Percentiles rank a stretch among this genome's conserved stretches.
Conservation (phyloP, 2,888 invertebrate species). For the Phragmatobia fuliginosa region DNA sequence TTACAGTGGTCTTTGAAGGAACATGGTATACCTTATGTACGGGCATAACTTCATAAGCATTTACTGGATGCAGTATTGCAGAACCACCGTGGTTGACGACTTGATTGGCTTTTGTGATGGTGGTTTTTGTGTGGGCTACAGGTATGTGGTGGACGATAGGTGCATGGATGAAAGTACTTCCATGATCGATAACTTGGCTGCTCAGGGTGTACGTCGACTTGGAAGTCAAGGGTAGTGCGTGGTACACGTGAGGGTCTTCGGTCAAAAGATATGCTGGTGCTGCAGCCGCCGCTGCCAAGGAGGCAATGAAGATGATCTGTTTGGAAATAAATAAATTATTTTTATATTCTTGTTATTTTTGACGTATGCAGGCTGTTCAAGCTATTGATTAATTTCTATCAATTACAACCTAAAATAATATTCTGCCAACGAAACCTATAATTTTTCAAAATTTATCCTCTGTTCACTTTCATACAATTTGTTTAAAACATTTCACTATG, state of each 20-base stretch:
- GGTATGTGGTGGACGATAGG: constrained; percentile 33
- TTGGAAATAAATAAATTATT: constrained; percentile 5
- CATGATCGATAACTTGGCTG: constrained; percentile 67
- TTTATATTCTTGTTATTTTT: neutral
- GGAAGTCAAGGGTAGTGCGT: constrained; percentile 50
- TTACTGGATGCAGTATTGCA: constrained; percentile 56
- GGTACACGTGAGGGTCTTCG: constrained; percentile 57
- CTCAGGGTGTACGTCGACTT: constrained; percentile 67
- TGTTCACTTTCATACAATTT: neutral
- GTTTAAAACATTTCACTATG: neutral
- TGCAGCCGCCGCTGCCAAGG: constrained; percentile 64
- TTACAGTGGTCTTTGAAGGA: constrained; percentile 61
- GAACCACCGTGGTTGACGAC: constrained; percentile 68
- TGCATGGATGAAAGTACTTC: constrained; percentile 62
- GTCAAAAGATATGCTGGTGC: constrained; percentile 61
- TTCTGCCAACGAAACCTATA: neutral
- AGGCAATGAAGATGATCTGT: constrained; percentile 55
- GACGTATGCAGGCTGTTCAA: neutral
- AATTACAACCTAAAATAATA: neutral
- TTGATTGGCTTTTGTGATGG: constrained; percentile 71
- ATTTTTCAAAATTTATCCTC: neutral
- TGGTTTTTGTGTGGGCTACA: constrained; percentile 58
- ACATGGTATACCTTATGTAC: constrained; percentile 55
- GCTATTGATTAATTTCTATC: neutral
- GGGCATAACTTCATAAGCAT: constrained; percentile 51